Evolutionary conservation across 2,113 vertebrate genomes (phyloP).

Genomic region (Mesembrinibis cayennensis): DNA sequence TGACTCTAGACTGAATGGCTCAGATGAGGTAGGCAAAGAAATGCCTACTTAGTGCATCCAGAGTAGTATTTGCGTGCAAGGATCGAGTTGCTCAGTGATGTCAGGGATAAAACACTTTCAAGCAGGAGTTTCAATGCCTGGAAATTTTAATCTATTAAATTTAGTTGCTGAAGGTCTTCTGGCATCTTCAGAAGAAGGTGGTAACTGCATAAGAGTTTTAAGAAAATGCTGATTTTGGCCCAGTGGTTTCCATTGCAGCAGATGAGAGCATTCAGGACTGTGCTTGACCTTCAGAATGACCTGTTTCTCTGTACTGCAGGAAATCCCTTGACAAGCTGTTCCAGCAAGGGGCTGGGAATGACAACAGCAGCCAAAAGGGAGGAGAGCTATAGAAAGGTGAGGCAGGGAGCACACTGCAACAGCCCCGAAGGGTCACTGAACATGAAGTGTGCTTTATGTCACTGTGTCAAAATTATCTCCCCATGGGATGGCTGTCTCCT

Average conservation of each 20-base stretch:
- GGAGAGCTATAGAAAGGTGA: constrained; percentile 57
- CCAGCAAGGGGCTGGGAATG: constrained; percentile 19
- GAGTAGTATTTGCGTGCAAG: not conserved
- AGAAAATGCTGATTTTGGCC: not conserved
- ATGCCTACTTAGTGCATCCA: not conserved
- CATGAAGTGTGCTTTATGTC: constrained; percentile 57
- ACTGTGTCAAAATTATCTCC: constrained; percentile 48
- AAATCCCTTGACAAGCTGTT: constrained; percentile 62
- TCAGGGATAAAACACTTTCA: not conserved
- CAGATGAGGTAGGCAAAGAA: not conserved
- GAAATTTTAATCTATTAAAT: not conserved
- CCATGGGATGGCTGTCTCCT: constrained; percentile 26
- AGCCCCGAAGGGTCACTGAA: constrained; percentile 1
- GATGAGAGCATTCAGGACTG: not conserved
- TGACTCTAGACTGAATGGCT: not conserved
- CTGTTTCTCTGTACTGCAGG: not conserved
- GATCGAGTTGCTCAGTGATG: not conserved
- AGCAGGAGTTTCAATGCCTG: not conserved
- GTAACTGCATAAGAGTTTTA: not conserved
- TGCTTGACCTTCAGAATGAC: constrained; percentile 17
- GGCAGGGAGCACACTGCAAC: not conserved
- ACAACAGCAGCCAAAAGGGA: constrained; percentile 28
- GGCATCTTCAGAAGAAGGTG: not conserved
- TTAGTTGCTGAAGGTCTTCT: not conserved
- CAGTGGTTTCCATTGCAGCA: not conserved